These are phyloP conservation scores for Philaenus spumarius DNA, from an alignment of 1,140 invertebrate genomes.

Conservation along the genomic window DNA sequence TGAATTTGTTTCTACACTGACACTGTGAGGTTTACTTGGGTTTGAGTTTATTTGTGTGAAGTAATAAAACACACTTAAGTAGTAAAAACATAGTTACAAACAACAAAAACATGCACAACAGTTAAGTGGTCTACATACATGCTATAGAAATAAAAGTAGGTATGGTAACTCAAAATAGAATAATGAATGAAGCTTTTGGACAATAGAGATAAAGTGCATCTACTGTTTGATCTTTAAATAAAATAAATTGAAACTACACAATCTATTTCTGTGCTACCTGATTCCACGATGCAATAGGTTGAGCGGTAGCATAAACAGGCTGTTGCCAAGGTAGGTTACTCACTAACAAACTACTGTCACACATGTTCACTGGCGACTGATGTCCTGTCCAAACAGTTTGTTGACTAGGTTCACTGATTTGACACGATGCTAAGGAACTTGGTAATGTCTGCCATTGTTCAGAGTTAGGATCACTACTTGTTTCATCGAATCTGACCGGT, in stretches of 20 bases:
- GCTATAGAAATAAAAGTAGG: no score
- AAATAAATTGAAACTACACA: neutral
- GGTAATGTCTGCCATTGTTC: conserved; percentile 30
- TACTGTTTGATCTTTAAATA: no score
- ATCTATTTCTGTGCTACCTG: conserved; percentile 25
- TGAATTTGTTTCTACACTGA: no score
- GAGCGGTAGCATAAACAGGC: conserved; percentile 24
- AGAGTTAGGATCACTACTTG: neutral
- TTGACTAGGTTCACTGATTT: conserved; percentile 27
- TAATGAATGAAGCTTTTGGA: no score
- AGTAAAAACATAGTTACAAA: no score
- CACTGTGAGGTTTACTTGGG: no score
- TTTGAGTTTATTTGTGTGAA: no score
- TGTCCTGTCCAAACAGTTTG: conserved; percentile 14
- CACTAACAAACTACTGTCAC: conserved; percentile 14
- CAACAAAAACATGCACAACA: no score
- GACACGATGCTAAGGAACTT: conserved; percentile 30
- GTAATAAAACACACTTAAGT: no score
- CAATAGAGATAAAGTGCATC: no score
- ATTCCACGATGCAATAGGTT: conserved; percentile 28
- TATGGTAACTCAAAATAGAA: no score
- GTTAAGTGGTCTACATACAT: no score
- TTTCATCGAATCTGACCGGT: neutral
- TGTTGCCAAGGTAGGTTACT: conserved; percentile 21
- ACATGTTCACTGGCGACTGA: neutral